Evolutionary conservation across 2,113 vertebrate genomes (phyloP).

Genomic region (Procapra przewalskii): DNA sequence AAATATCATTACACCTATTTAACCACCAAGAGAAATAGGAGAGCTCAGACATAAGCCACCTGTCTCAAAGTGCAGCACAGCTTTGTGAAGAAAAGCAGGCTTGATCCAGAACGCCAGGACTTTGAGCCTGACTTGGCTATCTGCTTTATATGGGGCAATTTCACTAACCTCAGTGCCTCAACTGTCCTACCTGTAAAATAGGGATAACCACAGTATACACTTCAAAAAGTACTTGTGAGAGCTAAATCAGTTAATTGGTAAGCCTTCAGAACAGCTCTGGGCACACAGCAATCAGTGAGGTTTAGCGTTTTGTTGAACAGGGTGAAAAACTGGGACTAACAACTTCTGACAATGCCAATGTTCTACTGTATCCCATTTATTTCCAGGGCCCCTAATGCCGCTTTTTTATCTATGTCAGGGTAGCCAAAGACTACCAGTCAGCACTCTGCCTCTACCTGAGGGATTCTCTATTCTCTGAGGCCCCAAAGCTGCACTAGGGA

Average conservation of each 20-base stretch:
- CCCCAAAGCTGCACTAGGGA: neutral
- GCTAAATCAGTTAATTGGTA: neutral
- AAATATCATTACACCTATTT: neutral
- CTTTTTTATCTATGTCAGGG: neutral
- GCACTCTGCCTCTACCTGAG: neutral
- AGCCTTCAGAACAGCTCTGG: neutral
- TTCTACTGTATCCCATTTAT: neutral
- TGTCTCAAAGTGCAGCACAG: neutral
- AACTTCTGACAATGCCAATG: neutral
- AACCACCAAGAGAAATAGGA: conserved; percentile 13
- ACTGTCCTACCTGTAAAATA: neutral
- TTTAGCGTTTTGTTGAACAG: neutral
- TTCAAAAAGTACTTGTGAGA: neutral
- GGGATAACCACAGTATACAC: neutral
- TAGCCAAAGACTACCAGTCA: neutral
- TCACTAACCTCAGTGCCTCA: neutral
- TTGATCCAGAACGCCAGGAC: neutral
- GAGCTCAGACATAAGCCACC: neutral
- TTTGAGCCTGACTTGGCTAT: neutral
- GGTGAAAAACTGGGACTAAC: neutral
- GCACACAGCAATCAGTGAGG: neutral
- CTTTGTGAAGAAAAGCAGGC: neutral
- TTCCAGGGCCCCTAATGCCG: neutral
- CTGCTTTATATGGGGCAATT: neutral
- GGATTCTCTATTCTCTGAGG: neutral